Evolutionary conservation across 2,797 vertebrate species (phyloP).

Genomic region (Sciurus vulgaris): DNA sequence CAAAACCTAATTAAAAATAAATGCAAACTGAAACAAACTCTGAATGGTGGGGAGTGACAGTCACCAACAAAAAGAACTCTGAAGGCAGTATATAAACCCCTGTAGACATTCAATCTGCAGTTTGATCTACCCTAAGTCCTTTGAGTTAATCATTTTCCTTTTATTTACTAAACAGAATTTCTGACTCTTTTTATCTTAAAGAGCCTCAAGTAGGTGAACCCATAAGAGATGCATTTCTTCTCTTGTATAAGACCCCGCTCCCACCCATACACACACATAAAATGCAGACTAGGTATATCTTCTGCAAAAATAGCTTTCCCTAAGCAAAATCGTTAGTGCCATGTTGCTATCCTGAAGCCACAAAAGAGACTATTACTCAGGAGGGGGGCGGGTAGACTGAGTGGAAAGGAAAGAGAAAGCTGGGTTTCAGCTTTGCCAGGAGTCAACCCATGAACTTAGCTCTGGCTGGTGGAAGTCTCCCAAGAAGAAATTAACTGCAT

Average conservation of each 20-base stretch:
- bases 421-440: not conserved
- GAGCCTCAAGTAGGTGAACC: not conserved
- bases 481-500: not conserved
- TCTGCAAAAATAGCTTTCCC: not conserved
- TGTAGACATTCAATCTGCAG: not conserved
- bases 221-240: not conserved
- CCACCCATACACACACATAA: not conserved
- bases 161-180: not conserved
- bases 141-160: not conserved
- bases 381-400: not conserved
- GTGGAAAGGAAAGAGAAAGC: not conserved
- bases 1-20: not conserved
- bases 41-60: not conserved
- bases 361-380: not conserved
- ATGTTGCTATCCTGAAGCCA: not conserved
- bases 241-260: not conserved
- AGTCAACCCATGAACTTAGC: not conserved
- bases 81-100: not conserved
- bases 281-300: not conserved
- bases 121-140: not conserved
- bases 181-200: not conserved
- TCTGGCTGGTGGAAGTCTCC: not conserved
- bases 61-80: not conserved
- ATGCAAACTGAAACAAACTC: not conserved
- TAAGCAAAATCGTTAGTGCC: not conserved